phyloP scores from a whole-genome alignment of 2,888 invertebrate species.

The Electrophaes corylata region DNA sequence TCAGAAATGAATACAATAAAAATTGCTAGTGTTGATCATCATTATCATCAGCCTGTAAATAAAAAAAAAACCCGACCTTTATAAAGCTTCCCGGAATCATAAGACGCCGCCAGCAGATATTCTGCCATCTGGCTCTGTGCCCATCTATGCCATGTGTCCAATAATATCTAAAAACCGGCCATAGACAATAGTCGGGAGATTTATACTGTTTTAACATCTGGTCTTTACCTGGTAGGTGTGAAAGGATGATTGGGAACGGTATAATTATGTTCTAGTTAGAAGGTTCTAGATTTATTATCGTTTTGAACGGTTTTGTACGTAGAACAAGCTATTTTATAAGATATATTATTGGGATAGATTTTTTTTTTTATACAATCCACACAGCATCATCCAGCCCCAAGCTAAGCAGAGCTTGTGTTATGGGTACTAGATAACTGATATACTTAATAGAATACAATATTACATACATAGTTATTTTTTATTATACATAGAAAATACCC shows the following conservation, averaged over 20 bases:
- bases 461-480: no score
- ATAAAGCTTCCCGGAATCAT: constrained; percentile 1
- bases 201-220: constrained; percentile 73
- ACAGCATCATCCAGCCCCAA: no score
- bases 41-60: no score
- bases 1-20: no score
- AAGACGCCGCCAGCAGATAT: not conserved
- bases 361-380: no score
- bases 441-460: no score
- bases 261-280: constrained; percentile 9
- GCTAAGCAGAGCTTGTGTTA: no score
- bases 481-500: no score
- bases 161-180: constrained; percentile 64
- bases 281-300: constrained; percentile 1
- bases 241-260: constrained; percentile 34
- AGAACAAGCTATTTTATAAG: no score
- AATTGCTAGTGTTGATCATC: no score
- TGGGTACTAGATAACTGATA: no score
- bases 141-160: constrained; percentile 64
- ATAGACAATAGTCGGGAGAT: constrained; percentile 73
- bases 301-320: not conserved
- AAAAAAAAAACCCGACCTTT: not conserved
- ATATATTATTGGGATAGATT: no score
- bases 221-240: constrained; percentile 63
- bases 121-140: constrained; percentile 1